Evolutionary conservation across 1,140 invertebrate species (phyloP).

Genomic region (Zaprionus taronus): DNA sequence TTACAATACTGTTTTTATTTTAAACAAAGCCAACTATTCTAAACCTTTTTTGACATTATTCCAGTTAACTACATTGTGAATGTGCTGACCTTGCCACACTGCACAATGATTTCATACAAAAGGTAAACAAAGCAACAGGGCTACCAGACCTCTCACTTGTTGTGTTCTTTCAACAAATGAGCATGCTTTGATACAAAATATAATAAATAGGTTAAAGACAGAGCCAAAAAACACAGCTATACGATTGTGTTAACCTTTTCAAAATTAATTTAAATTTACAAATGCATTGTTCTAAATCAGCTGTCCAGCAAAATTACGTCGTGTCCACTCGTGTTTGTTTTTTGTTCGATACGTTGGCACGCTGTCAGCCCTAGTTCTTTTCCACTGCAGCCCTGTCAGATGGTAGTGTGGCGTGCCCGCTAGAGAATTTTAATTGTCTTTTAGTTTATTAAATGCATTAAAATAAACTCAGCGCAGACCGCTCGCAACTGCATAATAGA

Average conservation of each 20-base stretch:
- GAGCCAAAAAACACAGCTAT: too few species aligned
- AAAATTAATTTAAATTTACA: too few species aligned
- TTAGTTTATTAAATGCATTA: slow-evolving; percentile 48
- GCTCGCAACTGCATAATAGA: slow-evolving; percentile 41
- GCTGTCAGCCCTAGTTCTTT: slow-evolving; percentile 28
- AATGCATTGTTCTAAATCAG: neutral
- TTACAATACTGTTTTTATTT: neutral
- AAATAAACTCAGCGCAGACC: slow-evolving; percentile 33
- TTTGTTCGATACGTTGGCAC: neutral
- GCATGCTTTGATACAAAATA: neutral
- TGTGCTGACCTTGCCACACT: neutral
- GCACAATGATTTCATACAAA: slow-evolving; percentile 5
- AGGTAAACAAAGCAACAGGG: slow-evolving; percentile 30
- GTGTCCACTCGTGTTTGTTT: neutral
- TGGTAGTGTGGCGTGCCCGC: slow-evolving; percentile 35
- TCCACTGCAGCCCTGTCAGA: slow-evolving; percentile 35
- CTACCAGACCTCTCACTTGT: slow-evolving; percentile 9
- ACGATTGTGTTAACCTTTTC: too few species aligned
- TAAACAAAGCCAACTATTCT: slow-evolving; percentile 17
- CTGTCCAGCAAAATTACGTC: neutral
- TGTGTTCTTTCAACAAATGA: neutral
- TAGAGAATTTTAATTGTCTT: slow-evolving; percentile 40
- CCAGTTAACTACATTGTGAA: neutral
- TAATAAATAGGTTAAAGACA: neutral
- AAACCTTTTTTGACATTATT: neutral